phyloP scores from a whole-genome alignment of 2,888 invertebrate species.

The Tenthredo scrophulariae region DNA sequence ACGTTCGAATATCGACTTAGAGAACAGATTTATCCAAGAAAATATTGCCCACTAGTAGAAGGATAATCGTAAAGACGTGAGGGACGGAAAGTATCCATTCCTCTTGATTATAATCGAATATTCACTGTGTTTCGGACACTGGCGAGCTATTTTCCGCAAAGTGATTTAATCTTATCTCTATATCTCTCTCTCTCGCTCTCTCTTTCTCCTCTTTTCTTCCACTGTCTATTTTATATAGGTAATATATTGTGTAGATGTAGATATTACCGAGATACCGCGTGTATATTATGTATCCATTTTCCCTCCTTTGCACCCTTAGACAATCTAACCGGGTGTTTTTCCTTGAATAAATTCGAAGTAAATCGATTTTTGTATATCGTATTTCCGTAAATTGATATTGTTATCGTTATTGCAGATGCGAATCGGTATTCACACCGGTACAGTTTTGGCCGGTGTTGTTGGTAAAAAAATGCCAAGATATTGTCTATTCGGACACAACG shows the following conservation, averaged over 20 bases:
- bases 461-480: slow-evolving; percentile 96
- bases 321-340: not conserved
- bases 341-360: not conserved
- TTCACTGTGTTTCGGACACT: slow-evolving; percentile 20
- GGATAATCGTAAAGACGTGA: not conserved
- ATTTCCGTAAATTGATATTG: slow-evolving; percentile 35
- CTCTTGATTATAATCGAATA: slow-evolving; percentile 19
- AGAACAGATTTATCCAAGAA: not conserved
- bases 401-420: slow-evolving; percentile 86
- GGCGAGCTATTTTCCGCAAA: slow-evolving; percentile 10
- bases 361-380: not conserved
- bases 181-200: not conserved
- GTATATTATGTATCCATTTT: not conserved
- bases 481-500: slow-evolving; percentile 97
- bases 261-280: not conserved
- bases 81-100: not conserved
- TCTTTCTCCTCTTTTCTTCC: not conserved
- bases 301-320: not conserved
- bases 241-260: not conserved
- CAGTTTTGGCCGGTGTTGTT: slow-evolving; percentile 95
- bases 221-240: not conserved
- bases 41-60: not conserved
- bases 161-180: not conserved
- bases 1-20: not conserved
- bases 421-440: slow-evolving; percentile 96